Percentiles rank a stretch among this genome's conserved stretches.
These are phyloP conservation scores for Ophion slaviceki DNA, from an alignment of 2,888 invertebrate genomes.

Conservation along the genomic window DNA sequence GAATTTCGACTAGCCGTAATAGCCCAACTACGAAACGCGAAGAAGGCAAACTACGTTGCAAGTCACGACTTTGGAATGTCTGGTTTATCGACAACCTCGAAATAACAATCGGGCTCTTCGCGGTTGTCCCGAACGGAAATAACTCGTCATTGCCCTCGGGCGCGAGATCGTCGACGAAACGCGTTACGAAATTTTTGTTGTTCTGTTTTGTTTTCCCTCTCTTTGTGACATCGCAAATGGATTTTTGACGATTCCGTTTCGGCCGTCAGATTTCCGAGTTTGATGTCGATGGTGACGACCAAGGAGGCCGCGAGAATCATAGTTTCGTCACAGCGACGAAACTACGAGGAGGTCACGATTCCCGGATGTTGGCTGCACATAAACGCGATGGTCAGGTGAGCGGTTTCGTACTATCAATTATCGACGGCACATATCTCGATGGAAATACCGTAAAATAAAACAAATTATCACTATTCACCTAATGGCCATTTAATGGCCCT, in stretches of 20 bases:
- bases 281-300: slow-evolving; percentile 87
- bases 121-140: too few relatives aligned
- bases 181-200: neutral
- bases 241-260: slow-evolving; percentile 7
- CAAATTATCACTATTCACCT: neutral
- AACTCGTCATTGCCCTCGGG: too few relatives aligned
- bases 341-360: slow-evolving; percentile 87
- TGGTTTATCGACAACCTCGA: too few relatives aligned
- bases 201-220: neutral
- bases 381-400: slow-evolving; percentile 83
- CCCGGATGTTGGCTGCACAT: slow-evolving; percentile 86
- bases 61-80: too few relatives aligned
- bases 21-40: too few relatives aligned
- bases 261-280: slow-evolving; percentile 85
- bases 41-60: too few relatives aligned
- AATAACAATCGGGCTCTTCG: too few relatives aligned
- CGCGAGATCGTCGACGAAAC: neutral
- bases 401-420: neutral
- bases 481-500: neutral
- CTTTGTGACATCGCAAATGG: neutral
- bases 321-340: slow-evolving; percentile 88
- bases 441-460: neutral
- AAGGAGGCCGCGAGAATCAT: slow-evolving; percentile 88
- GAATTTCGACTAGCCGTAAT: too few relatives aligned
- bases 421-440: neutral